These are phyloP conservation scores for Prunella himalayana DNA, from an alignment of 2,113 vertebrate genomes.

Conservation along the genomic window DNA sequence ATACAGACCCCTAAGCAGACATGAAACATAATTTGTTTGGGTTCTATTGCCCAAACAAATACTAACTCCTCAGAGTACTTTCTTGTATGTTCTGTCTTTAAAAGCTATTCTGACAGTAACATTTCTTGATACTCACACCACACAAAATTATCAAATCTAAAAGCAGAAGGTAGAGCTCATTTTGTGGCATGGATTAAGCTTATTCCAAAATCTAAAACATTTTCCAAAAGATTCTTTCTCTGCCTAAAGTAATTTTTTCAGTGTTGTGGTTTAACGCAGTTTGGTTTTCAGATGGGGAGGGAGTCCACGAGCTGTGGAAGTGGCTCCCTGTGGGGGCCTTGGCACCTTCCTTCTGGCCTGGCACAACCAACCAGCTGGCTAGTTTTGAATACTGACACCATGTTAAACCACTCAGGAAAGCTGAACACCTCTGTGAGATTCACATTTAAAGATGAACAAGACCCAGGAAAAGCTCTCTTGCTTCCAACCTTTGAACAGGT, in stretches of 20 bases:
- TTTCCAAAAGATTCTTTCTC: background rate
- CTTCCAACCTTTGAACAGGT: background rate
- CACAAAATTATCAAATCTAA: background rate
- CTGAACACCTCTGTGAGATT: background rate
- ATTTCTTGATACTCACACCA: background rate
- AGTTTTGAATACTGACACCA: background rate
- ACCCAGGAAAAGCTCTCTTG: background rate
- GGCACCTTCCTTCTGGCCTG: background rate
- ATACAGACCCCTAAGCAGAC: background rate
- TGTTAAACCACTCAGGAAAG: background rate
- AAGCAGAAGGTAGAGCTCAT: background rate
- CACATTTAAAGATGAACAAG: background rate
- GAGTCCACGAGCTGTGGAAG: background rate
- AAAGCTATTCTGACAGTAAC: background rate
- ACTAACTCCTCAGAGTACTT: background rate
- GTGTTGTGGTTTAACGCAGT: fast-evolving
- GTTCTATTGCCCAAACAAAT: background rate
- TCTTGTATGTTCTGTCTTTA: background rate
- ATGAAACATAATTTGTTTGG: background rate
- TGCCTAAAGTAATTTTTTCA: background rate
- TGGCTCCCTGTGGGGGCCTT: no score
- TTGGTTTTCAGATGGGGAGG: background rate
- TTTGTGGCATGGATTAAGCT: background rate
- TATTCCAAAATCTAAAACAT: background rate
- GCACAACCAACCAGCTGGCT: background rate